phyloP scores from a whole-genome alignment of 1,140 invertebrate species.

The Condylostylus longicornis region DNA sequence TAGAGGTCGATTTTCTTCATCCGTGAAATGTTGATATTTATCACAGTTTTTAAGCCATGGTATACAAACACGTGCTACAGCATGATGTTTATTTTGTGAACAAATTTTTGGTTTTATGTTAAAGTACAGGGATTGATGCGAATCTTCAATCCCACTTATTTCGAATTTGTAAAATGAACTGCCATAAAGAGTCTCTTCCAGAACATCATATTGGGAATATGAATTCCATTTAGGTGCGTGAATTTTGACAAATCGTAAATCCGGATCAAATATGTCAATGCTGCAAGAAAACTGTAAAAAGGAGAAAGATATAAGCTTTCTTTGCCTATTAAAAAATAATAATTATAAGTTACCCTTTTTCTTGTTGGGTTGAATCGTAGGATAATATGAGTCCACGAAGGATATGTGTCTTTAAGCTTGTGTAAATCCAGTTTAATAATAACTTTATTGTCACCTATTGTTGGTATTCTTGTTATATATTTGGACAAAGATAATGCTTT shows the following conservation, averaged over 20 bases:
- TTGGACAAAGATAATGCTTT: slow-evolving; percentile 48
- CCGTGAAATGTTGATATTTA: slow-evolving; percentile 42
- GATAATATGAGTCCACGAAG: slow-evolving; percentile 52
- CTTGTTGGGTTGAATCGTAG: slow-evolving; percentile 45
- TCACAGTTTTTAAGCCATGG: slow-evolving; percentile 46
- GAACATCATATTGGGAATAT: slow-evolving; percentile 18
- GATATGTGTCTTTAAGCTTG: slow-evolving; percentile 37
- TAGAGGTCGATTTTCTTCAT: slow-evolving; percentile 32
- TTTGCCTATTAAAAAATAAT: slow-evolving; percentile 1
- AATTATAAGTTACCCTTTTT: slow-evolving; percentile 36
- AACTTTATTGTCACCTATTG: slow-evolving; percentile 33
- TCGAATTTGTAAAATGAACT: slow-evolving; percentile 39
- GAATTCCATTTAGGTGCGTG: slow-evolving; percentile 35
- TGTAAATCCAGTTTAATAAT: slow-evolving; percentile 46
- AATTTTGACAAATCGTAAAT: slow-evolving; percentile 38
- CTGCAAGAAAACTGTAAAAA: slow-evolving; percentile 40
- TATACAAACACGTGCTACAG: slow-evolving; percentile 42
- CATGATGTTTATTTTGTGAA: slow-evolving; percentile 34
- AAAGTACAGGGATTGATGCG: slow-evolving; percentile 44
- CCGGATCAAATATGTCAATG: slow-evolving; percentile 45
- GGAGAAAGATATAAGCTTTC: slow-evolving; percentile 6
- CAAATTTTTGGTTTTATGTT: slow-evolving; percentile 38
- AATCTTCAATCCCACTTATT: slow-evolving; percentile 35
- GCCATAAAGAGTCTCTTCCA: slow-evolving; percentile 37
- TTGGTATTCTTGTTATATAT: slow-evolving; percentile 39